phyloP scores from a whole-genome alignment of 2,113 vertebrate genomes.

The Charina bottae region DNA sequence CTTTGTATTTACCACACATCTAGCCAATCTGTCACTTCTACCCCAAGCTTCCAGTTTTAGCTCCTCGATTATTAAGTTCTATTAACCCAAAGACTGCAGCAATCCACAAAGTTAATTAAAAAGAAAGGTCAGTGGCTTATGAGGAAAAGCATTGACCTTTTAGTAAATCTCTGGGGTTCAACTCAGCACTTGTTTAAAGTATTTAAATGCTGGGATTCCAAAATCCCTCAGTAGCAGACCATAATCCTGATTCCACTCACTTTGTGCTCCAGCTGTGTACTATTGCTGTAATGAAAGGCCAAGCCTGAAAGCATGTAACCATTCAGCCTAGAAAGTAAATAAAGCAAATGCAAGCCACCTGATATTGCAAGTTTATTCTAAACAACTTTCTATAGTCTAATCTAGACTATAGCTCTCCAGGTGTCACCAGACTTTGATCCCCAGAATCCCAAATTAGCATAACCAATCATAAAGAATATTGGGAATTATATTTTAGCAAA shows the following conservation, averaged over 20 bases:
- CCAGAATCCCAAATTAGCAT: background rate
- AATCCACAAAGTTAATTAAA: conserved; percentile 61
- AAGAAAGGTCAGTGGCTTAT: conserved; percentile 65
- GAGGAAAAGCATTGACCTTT: conserved; percentile 50
- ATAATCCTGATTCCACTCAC: background rate
- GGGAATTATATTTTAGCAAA: background rate
- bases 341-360: background rate
- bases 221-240: background rate
- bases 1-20: conserved; percentile 36
- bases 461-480: background rate
- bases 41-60: conserved; percentile 24
- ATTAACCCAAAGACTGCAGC: conserved; percentile 59
- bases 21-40: conserved; percentile 47
- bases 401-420: background rate
- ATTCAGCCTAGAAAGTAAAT: conserved; percentile 19
- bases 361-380: background rate
- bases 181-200: conserved; percentile 5
- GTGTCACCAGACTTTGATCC: background rate
- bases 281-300: conserved; percentile 4
- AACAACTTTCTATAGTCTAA: background rate
- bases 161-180: conserved; percentile 33
- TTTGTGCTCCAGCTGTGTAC: conserved; percentile 16
- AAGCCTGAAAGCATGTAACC: conserved; percentile 25
- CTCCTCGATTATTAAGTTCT: conserved; percentile 58
- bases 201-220: conserved; percentile 30